Evolutionary conservation across 2,113 vertebrate species (phyloP).

Genomic region (Excalfactoria chinensis): DNA sequence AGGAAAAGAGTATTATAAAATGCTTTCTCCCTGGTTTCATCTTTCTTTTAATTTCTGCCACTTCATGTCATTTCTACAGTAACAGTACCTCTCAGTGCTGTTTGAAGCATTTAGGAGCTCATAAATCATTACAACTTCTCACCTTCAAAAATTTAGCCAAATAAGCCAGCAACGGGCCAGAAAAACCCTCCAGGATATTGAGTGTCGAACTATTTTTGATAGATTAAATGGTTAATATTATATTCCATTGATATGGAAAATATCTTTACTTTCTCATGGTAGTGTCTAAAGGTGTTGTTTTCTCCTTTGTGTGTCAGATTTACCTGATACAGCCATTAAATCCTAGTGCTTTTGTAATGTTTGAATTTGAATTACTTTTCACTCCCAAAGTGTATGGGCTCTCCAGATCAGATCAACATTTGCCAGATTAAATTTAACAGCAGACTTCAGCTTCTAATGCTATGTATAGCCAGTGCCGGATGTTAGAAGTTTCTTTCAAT

Average conservation of each 20-base stretch:
- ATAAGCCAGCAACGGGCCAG: not conserved
- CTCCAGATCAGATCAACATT: constrained; percentile 51
- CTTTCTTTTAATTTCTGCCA: not conserved
- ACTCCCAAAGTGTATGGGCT: not conserved
- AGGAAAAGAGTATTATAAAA: not conserved
- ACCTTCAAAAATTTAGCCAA: not conserved
- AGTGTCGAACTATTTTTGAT: not conserved
- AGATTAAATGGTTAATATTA: constrained; percentile 1
- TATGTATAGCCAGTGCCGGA: not conserved
- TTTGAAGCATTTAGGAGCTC: not conserved
- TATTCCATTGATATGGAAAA: constrained; percentile 9
- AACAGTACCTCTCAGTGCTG: rapidly evolving
- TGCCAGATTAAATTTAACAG: not conserved
- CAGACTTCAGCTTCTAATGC: not conserved
- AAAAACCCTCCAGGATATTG: not conserved
- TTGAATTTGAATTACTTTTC: constrained; percentile 55
- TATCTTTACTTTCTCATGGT: constrained; percentile 28
- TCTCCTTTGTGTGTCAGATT: constrained; percentile 33
- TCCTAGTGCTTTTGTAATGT: constrained; percentile 45
- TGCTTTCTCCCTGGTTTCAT: not conserved
- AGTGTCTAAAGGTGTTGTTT: constrained; percentile 33
- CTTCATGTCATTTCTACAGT: not conserved
- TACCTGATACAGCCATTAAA: constrained; percentile 55
- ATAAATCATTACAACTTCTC: not conserved
- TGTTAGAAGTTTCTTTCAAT: not conserved